These are phyloP conservation scores for Lamellibrachia satsuma DNA, from an alignment of 2,888 invertebrate species.

Conservation along the genomic window DNA sequence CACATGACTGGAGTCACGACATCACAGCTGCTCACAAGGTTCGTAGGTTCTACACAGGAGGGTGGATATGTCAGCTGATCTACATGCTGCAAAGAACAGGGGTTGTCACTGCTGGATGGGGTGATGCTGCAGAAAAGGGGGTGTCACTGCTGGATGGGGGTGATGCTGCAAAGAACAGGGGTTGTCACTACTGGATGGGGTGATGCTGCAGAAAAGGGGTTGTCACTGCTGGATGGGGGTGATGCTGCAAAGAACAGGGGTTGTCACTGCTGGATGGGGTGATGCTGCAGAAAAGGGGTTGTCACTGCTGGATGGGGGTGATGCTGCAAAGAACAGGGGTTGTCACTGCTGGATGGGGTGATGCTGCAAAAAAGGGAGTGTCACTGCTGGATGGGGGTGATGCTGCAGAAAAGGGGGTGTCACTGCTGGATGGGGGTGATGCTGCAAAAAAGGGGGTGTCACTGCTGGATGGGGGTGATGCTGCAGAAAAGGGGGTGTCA, in stretches of 20 bases:
- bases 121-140: neutral
- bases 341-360: too few relatives aligned
- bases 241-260: neutral
- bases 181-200: neutral
- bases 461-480: neutral
- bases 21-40: conserved; percentile 66
- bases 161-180: too few relatives aligned
- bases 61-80: neutral
- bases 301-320: neutral
- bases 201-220: neutral
- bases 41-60: conserved; percentile 13
- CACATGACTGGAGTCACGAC: conserved; percentile 64
- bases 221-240: neutral
- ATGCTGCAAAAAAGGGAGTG: neutral
- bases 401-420: neutral
- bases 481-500: neutral
- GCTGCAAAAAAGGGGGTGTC: neutral
- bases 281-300: neutral
- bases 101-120: neutral
- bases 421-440: too few relatives aligned
- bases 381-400: neutral
- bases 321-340: too few relatives aligned
- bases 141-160: neutral
- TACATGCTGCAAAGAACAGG: neutral
- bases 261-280: neutral